Evolutionary conservation across 1,140 invertebrate genomes (phyloP), one percentile per base, ranked within the genome.

Genomic region (Odontomachus brunneus): DNA sequence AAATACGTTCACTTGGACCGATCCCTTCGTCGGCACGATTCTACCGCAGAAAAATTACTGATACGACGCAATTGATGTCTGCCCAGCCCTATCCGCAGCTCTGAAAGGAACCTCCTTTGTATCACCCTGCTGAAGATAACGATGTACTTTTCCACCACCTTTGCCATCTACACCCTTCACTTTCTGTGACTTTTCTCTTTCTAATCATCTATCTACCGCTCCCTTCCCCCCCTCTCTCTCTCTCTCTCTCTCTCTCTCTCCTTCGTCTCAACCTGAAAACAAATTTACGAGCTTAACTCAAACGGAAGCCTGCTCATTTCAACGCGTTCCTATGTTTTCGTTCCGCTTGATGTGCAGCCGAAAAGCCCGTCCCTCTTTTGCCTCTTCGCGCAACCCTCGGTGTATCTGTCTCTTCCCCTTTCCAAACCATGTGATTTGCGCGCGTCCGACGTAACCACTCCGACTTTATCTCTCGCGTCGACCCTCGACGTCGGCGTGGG

Each of bases 231-330:
- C n/a, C 51, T 3, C 53, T 73, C 19, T 24, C 51, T 57, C 26
- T 57, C 69, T 73, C 51, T 53, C 49, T 53, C 38, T 62, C 59
- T 62, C 60, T 73, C 44, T 74, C 24, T 24, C 57, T 62, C 78
- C 38, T 44, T 44, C 38, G 38, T 44, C 9, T 44, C 69, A 55
- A 51, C 48, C 59, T 82, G n/a, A 44, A 60, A 69, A 59, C 57
- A 57, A 82, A 82, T 74, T 74, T 72, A 55, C 57, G 65, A 71
- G 75, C 75, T 80, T 80, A 44, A 71, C 75, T 80, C 75, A 48
- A 69, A 80, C 65, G 75, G 75, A 71, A 71, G 51, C 75, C 51
- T 38, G 51, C 51, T 51, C 29, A 65, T 80, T 80, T 71, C 75
- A 71, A 80, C 65, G 75, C 75, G 65, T 80, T 71, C 49, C 65